Percentiles rank a stretch among this genome's conserved stretches.
phyloP scores from a whole-genome alignment of 1,140 invertebrate genomes.

The Myzus persicae region DNA sequence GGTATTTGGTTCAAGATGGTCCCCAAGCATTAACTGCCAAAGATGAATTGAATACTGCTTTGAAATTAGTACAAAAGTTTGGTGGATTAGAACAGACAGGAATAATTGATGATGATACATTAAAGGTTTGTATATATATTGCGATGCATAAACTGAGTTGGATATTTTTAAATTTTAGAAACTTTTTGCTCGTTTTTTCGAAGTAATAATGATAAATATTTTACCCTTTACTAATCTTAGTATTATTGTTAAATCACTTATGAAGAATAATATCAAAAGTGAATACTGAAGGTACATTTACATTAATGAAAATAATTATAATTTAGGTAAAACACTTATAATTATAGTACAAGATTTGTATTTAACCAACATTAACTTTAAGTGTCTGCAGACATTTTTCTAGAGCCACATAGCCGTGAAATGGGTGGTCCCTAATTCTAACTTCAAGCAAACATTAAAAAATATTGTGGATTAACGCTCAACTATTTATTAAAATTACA shows the following conservation, averaged over 20 bases:
- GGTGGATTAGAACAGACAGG: constrained; percentile 74
- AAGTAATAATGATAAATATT: neutral
- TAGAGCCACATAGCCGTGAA: too few species aligned
- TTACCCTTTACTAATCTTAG: neutral
- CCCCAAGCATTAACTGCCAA: constrained; percentile 70
- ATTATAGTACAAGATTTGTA: too few species aligned
- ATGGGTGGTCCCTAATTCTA: too few species aligned
- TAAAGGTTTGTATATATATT: constrained; percentile 64
- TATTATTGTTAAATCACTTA: neutral
- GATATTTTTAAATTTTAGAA: neutral
- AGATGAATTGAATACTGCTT: constrained; percentile 69
- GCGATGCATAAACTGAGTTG: neutral
- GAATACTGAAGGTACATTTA: too few species aligned
- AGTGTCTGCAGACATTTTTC: too few species aligned
- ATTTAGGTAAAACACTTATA: too few species aligned
- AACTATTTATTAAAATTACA: too few species aligned
- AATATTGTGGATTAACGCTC: too few species aligned
- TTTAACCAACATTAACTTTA: too few species aligned
- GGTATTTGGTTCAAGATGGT: constrained; percentile 68
- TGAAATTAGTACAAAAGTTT: constrained; percentile 73
- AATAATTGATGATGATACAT: constrained; percentile 70
- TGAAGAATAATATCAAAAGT: too few species aligned
- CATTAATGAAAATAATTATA: too few species aligned
- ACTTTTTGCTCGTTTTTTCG: neutral
- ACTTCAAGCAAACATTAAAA: too few species aligned